Evolutionary conservation across 2,113 vertebrate species (phyloP), one percentile per base, ranked within the genome.

Genomic region (Gambusia affinis): DNA sequence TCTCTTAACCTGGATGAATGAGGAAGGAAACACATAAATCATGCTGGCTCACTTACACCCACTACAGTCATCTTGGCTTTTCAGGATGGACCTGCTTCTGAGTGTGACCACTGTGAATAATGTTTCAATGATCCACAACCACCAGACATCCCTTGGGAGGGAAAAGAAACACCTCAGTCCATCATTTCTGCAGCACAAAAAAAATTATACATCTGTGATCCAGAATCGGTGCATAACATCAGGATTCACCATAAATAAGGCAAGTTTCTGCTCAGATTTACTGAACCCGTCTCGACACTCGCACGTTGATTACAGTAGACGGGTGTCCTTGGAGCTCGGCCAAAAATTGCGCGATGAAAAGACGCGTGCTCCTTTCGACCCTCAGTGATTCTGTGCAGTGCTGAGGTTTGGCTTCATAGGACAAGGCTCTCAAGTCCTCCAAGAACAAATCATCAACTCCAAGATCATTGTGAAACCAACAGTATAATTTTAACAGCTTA

Each of bases 401-500:
- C 63, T 73, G 44, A 28, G 64, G 66, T 83, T 84, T 86, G 73
- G 76, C 86, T 84, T 2, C 79, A 64, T 33, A 64, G 60, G 62
- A n/a, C 70, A 78, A 81, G 78, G 62, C 67, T 76, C 78, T 86
- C 60, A 76, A 70, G 64, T 71, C 70, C 66, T 75, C 77, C 60
- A 74, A 84, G 70, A 80, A 73, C 79, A 75, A 85, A 84, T 87
- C 82, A 87, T 67, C 82, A 72, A 64, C 72, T 73, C 12, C 0
- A 73, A 60, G 60, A 88, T 76, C 54, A 71, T 85, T 88, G 62
- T 77, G 64, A 79, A 83, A 73, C 54, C 66, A 74, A 80, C 81
- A 76, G 63, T 81, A 71, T 83, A 72, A 73, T 83, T 83, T 83
- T 79, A 89, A 76, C 47, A 78, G 75, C 61, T 78, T 47, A n/a